Evolutionary conservation across 2,113 vertebrate species (phyloP), one percentile per base, ranked within the genome.

Genomic region (Lasiurus cinereus): DNA sequence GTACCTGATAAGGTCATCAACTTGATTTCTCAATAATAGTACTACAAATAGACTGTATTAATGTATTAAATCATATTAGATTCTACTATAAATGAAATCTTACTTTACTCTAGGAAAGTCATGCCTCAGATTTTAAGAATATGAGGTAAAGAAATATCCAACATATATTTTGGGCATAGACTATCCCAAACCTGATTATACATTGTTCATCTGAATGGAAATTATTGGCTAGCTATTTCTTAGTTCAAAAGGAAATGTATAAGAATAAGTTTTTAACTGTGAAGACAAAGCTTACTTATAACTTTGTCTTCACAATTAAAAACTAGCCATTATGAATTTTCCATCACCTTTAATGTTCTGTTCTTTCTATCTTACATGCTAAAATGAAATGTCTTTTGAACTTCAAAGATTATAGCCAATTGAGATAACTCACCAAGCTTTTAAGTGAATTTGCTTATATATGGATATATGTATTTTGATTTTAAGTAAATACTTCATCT

Each of bases 121-220:
- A 73, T 64, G 33, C 64, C 15, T 96, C 33, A 69, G 69, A 85
- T 92, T 82, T 97, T 93, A 77, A 95, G 74, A 85, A 33, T 31
- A n/a, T 46, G 31, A 87, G 46, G 7, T 88, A 85, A 95, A 84
- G 54, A 96, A 83, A 64, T 19, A 67, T 11, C 24, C 18, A 67
- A 46, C 22, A 64, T 85, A 69, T 14, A 46, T 79, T 94, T 94
- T 79, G 48, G 64, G n/a, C 31, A 12, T 4, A 94, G 39, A 80
- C 24, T 33, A 39, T 27, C 24, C 2, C 67, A 84, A 80, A 64
- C 1, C 36, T 80, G 69, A 90, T 87, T 36, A 64, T 39, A 88
- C 36, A 3, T 59, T 62, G 31, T 59, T 93, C 66, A 14, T n/a
- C 13, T 66, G n/a, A 87, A 78, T 67, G 80, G 56, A 72, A 89